Base-by-base conservation (phyloP, 2,113 vertebrate genomes). In the Dipodomys merriami region DNA sequence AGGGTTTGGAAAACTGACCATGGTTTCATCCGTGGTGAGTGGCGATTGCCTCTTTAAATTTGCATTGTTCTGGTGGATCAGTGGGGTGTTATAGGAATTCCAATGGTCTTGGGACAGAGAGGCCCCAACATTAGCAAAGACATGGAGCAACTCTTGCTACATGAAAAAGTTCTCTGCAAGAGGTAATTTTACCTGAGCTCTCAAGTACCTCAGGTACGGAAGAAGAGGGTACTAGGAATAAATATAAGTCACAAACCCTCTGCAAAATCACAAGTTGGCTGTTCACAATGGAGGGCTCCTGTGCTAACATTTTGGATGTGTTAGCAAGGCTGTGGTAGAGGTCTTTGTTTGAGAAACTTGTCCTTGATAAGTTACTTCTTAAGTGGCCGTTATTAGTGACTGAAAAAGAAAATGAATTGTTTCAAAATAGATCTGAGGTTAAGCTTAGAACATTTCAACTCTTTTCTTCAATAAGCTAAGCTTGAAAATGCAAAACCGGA, bases 391-490 rank as follows among this genome's bases (percentile, higher is more conserved):
- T 46, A 30, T 30, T 49, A 62, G 19, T 39, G 18, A 87, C 1
- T 53, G 57, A 6, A 6, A 25, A 27, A 39, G 39, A 39, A 27
- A 44, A 18, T 6, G 29, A 72, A 44, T 68, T 57, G 7, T 71
- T 83, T 88, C 35, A n/a, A 57, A 62, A 72, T 62, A 27, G 35
- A 20, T 65, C 53, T 39, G n/a, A 72, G 12, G 29, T 80, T 91
- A 82, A 68, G 11, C 69, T 91, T 84, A 30, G 23, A 30, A 49
- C 23, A 71, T 79, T 81, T 46, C 65, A 82, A 33, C 62, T 13
- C 25, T 35, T 85, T 82, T 62, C 39, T 77, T 84, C 53, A 60
- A 33, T 79, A 83, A 76, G 35, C 91, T 79, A 85, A 81, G 46
- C 35, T 87, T 91, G 65, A 79, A 92, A 76, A 85, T 60, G 68